A percentile compares a stretch with the other conserved stretches of the same genome.
Conservation (phyloP, 2,797 vertebrate species). For the Rhadinocentrus ornatus region DNA sequence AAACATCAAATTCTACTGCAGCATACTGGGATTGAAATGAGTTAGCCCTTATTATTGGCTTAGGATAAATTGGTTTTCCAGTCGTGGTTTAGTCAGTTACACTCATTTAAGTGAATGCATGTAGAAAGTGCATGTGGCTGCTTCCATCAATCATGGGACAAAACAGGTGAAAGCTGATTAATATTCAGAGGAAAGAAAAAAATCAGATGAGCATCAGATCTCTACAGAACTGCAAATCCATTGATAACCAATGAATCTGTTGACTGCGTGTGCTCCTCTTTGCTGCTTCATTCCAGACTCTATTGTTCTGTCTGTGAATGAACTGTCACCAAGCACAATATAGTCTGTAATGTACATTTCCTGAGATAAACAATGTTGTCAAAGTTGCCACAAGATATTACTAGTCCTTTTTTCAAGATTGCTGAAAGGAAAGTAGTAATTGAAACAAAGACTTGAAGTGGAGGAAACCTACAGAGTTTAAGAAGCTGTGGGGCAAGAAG, state of each 20-base stretch:
- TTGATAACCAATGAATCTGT: constrained; percentile 14
- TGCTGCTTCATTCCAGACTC: constrained; percentile 12
- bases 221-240: constrained; percentile 23
- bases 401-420: constrained; percentile 13
- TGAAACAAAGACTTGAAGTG: neutral
- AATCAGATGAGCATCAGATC: constrained; percentile 13
- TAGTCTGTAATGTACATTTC: constrained; percentile 30
- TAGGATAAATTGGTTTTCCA: constrained; percentile 14
- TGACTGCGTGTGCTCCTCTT: constrained; percentile 6
- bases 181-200: constrained; percentile 35
- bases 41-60: constrained; percentile 9
- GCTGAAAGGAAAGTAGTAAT: constrained; percentile 6
- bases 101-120: constrained; percentile 24
- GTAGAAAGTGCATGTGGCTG: constrained; percentile 17
- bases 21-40: constrained; percentile 9
- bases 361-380: constrained; percentile 37
- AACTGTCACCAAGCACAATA: constrained; percentile 51
- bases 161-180: constrained; percentile 50
- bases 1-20: neutral
- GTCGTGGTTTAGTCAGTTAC: constrained; percentile 2
- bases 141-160: constrained; percentile 53
- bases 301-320: constrained; percentile 54
- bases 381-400: constrained; percentile 38
- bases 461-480: constrained; percentile 9
- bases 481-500: constrained; percentile 11